These are phyloP conservation scores for Sebastes vulpes DNA, from an alignment of 2,797 vertebrate genomes.

Conservation along the genomic window DNA sequence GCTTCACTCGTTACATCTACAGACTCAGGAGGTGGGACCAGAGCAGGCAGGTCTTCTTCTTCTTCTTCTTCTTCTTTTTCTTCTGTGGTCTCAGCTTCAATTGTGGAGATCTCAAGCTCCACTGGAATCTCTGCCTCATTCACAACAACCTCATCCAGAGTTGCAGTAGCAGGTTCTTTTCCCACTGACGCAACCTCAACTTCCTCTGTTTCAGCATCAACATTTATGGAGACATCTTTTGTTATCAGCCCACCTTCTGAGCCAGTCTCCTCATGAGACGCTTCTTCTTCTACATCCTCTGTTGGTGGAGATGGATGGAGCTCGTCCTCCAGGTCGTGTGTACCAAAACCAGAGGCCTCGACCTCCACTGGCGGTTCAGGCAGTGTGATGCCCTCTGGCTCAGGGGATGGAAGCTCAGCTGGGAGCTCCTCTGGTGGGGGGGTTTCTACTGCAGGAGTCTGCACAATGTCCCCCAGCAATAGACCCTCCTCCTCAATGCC, in stretches of 20 bases:
- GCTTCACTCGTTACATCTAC: conserved; percentile 30
- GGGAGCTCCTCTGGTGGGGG: conserved; percentile 35
- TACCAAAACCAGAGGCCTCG: conserved; percentile 72
- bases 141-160: conserved; percentile 11
- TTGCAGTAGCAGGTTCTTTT: conserved; percentile 16
- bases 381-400: conserved; percentile 37
- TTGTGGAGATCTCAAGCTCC: conserved; percentile 37
- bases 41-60: conserved; percentile 32
- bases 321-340: conserved; percentile 25
- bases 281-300: conserved; percentile 14
- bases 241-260: conserved; percentile 5
- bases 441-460: conserved; percentile 29
- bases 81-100: conserved; percentile 34
- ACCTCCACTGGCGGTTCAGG: conserved; percentile 58
- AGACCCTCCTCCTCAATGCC: conserved; percentile 74
- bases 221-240: conserved; percentile 7
- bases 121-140: conserved; percentile 23
- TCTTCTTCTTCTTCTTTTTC: conserved; percentile 51
- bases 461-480: conserved; percentile 54
- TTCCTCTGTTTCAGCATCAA: not conserved
- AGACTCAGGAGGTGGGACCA: conserved; percentile 30
- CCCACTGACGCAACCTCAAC: not conserved
- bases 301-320: conserved; percentile 1
- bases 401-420: conserved; percentile 15
- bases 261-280: conserved; percentile 8